These are phyloP conservation scores for Ennomos erosarius DNA, from an alignment of 2,888 invertebrate species.

Conservation along the genomic window DNA sequence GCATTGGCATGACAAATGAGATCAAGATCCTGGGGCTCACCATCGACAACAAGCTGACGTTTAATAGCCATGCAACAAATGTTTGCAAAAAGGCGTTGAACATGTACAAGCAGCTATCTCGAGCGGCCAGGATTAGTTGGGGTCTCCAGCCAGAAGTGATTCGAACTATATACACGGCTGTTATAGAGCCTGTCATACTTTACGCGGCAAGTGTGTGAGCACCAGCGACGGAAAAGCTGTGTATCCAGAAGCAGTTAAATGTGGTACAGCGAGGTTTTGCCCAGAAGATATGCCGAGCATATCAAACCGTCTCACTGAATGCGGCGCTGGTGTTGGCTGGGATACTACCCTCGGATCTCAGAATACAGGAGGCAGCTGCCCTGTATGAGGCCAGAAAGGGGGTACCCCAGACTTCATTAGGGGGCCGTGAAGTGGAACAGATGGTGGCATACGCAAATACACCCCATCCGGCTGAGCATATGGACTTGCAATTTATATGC, in stretches of 20 bases:
- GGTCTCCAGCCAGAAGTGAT: too few species aligned
- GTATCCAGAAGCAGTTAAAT: constrained; percentile 7
- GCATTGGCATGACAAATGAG: background rate
- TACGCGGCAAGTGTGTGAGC: constrained; percentile 12
- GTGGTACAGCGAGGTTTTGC: constrained; percentile 27
- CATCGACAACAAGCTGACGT: background rate
- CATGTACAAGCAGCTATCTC: too few species aligned
- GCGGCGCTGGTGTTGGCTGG: constrained; percentile 21
- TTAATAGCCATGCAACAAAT: background rate
- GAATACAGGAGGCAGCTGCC: constrained; percentile 17
- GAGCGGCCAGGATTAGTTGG: too few species aligned
- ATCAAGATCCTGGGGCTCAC: constrained; percentile 1
- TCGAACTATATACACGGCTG: too few species aligned
- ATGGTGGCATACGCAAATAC: too few species aligned
- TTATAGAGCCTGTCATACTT: constrained; percentile 10
- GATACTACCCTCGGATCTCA: constrained; percentile 20
- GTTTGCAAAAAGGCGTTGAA: background rate
- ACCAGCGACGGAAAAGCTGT: background rate
- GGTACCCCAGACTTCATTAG: background rate
- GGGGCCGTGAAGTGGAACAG: too few species aligned
- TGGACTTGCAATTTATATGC: too few species aligned
- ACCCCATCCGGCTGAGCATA: too few species aligned
- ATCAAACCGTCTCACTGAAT: constrained; percentile 27
- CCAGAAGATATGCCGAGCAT: constrained; percentile 18
- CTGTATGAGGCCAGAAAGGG: constrained; percentile 18